Evolutionary conservation across 1,140 invertebrate species (phyloP).

Genomic region (Drosophila repletoides): DNA sequence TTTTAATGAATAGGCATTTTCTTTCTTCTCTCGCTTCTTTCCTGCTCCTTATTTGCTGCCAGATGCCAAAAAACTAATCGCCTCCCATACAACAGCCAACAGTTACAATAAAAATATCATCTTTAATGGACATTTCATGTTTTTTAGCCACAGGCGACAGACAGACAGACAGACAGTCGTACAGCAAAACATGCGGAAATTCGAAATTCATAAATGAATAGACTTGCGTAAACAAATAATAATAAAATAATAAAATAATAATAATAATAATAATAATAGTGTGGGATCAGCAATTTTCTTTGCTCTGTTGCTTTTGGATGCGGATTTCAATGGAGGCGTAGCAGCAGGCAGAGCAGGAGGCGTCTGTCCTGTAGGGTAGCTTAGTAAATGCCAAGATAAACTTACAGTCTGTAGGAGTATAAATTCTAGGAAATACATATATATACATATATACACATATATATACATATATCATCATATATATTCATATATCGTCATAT

Average conservation of each 20-base stretch:
- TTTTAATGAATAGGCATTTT: conserved; percentile 59
- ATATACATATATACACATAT: no score
- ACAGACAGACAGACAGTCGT: background rate
- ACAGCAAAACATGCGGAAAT: conserved; percentile 19
- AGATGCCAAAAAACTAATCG: conserved; percentile 19
- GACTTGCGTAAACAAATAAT: conserved; percentile 10
- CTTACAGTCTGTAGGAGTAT: no score
- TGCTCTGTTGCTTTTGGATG: conserved; percentile 14
- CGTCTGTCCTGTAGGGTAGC: no score
- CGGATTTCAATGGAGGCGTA: no score
- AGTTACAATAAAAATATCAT: conserved; percentile 16
- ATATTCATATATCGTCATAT: background rate
- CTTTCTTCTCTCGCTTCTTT: background rate
- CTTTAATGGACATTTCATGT: conserved; percentile 52
- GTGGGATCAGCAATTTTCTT: conserved; percentile 9
- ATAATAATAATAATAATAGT: conserved; percentile 1
- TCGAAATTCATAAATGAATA: conserved; percentile 28
- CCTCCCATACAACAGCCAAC: conserved; percentile 22
- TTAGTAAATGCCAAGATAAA: no score
- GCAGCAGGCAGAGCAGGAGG: no score
- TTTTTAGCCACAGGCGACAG: background rate
- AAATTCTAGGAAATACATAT: no score
- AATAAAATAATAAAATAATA: conserved; percentile 6
- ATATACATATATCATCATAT: no score
- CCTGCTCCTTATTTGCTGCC: no score